Base-by-base conservation (phyloP, 2,797 vertebrate species). In the Etheostoma nigrum region DNA sequence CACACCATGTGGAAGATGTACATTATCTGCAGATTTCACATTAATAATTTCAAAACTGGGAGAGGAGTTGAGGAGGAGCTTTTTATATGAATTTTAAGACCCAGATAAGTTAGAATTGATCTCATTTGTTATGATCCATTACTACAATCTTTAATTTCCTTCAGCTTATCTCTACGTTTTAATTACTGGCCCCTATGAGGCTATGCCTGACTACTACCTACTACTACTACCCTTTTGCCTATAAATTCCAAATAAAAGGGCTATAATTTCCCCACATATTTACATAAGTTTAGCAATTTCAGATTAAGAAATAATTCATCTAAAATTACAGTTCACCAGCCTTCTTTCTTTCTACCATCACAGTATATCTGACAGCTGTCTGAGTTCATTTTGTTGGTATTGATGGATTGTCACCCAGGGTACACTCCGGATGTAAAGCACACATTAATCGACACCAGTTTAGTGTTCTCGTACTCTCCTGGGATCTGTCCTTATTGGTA, bases 401-500 rank as follows among this genome's bases (percentile, higher is more conserved):
- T 82, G 76, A 79, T 57, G 13, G 40, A 65, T 57, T 15, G 60
- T 63, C 63, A 68, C 63, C 66, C 59, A 21, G 30, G 51, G 48
- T 52, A 19, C 42, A 51, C n/a, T 45, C 33, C 30, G 25, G 30
- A 68, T 81, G 40, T 73, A 57, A 82, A 64, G 54, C 13, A 48
- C 53, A 65, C 27, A 65, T 40, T 78, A 52, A 57, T 72, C 11
- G 40, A 58, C 74, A 73, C 49, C 23, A 19, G 67, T 69, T 78
- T 59, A 45, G 33, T 58, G 52, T 79, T 66, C 73, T 78, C 54
- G 14, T 30, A 3, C 12, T 64, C 53, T 79, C 63, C 21, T 36
- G 68, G 57, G 67, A 69, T 71, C 61, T 75, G 48, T 68, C 59
- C 49, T 36, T 67, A 75, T 72, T 88, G 67, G 63, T 77, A 47